Evolutionary conservation across 2,888 invertebrate species (phyloP).

Genomic region (Agrotis ipsilon): DNA sequence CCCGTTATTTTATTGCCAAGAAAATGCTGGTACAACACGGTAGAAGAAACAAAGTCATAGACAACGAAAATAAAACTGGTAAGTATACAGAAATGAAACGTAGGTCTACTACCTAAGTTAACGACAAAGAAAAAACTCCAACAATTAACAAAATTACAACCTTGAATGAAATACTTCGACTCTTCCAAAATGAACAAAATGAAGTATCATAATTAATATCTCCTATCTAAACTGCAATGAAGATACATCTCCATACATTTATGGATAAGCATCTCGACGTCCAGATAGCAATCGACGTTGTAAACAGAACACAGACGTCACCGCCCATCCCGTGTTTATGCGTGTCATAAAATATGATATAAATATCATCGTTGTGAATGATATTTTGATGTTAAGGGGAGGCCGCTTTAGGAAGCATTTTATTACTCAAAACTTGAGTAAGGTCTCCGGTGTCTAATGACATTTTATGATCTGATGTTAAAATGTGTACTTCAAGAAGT

Average conservation of each 20-base stretch:
- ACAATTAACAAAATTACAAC: not conserved
- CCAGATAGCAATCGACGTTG: slow-evolving; percentile 62
- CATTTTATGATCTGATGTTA: slow-evolving; percentile 1
- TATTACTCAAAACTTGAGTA: slow-evolving; percentile 44
- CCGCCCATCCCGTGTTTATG: slow-evolving; percentile 73
- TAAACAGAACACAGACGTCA: slow-evolving; percentile 65
- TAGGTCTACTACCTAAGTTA: not conserved
- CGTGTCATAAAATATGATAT: slow-evolving; percentile 71
- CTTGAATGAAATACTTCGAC: not conserved
- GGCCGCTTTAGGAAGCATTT: slow-evolving; percentile 31
- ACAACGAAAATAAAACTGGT: no score
- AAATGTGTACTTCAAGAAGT: not conserved
- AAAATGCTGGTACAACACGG: no score
- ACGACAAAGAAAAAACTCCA: not conserved
- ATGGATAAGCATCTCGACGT: slow-evolving; percentile 59
- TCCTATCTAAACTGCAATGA: slow-evolving; percentile 31
- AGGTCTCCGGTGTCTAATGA: slow-evolving; percentile 24
- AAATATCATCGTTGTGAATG: slow-evolving; percentile 63
- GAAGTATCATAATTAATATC: slow-evolving; percentile 40
- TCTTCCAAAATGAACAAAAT: slow-evolving; percentile 4
- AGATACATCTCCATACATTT: slow-evolving; percentile 54
- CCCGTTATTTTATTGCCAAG: no score
- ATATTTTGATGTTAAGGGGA: slow-evolving; percentile 63
- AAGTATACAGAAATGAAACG: no score
- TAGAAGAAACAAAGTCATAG: no score